phyloP scores from a whole-genome alignment of 1,140 invertebrate genomes.

The Schlechtendalia chinensis region DNA sequence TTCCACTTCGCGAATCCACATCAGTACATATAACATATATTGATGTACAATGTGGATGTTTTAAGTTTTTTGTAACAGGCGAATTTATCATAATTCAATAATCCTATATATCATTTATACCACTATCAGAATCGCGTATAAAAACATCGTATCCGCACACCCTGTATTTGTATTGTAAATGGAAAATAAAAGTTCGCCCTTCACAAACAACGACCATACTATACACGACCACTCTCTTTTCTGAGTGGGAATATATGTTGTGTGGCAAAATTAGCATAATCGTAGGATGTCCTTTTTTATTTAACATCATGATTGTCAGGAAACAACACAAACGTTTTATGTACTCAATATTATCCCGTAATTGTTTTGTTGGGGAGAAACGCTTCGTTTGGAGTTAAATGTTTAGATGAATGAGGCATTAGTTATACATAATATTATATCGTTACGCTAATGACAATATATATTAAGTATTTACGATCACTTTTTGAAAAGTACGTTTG shows the following conservation, averaged over 20 bases:
- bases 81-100: conserved; percentile 7
- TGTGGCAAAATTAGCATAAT: not conserved
- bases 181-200: conserved; percentile 9
- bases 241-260: conserved; percentile 15
- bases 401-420: too few species aligned
- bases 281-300: not conserved
- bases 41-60: not conserved
- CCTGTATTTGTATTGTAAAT: not conserved
- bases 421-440: too few species aligned
- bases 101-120: not conserved
- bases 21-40: not conserved
- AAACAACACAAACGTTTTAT: conserved; percentile 25
- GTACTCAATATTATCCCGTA: not conserved
- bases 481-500: too few species aligned
- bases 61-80: not conserved
- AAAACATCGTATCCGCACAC: not conserved
- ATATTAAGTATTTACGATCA: too few species aligned
- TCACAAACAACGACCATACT: not conserved
- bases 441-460: too few species aligned
- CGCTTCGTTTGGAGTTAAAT: not conserved
- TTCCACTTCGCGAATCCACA: not conserved
- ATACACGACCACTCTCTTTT: not conserved
- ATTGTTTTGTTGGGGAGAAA: too few species aligned
- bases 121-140: conserved; percentile 2
- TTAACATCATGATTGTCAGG: conserved; percentile 16